Conservation (phyloP, 2,888 invertebrate genomes). For the Erebia palarica region DNA sequence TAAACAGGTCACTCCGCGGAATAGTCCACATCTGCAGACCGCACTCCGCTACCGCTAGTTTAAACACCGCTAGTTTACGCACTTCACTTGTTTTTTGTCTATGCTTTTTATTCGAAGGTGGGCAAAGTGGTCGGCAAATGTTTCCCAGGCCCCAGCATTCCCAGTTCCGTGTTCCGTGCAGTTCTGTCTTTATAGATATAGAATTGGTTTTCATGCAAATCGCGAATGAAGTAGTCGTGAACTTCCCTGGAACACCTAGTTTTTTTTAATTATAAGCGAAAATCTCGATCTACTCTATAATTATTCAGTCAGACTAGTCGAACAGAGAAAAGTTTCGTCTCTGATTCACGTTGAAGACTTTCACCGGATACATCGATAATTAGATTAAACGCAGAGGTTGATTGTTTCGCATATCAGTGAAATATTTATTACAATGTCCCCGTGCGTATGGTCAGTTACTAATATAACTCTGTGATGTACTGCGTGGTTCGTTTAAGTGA, state of each 20-base stretch:
- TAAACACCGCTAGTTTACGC: background rate
- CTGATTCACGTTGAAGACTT: conserved; percentile 54
- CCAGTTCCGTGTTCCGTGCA: conserved; percentile 31
- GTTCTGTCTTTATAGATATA: background rate
- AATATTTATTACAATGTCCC: conserved; percentile 66
- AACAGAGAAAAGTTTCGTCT: conserved; percentile 28
- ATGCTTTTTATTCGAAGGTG: conserved; percentile 57
- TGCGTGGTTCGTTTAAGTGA: conserved; percentile 75
- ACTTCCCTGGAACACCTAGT: conserved; percentile 52
- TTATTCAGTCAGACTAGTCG: conserved; percentile 46
- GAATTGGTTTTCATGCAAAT: conserved; percentile 61
- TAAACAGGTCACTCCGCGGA: background rate
- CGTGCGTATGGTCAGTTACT: conserved; percentile 66
- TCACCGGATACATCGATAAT: conserved; percentile 77
- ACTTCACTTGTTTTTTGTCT: conserved; percentile 50
- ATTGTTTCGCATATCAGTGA: conserved; percentile 59
- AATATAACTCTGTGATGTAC: conserved; percentile 68
- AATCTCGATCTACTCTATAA: conserved; percentile 32
- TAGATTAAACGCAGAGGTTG: conserved; percentile 65
- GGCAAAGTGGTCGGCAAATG: conserved; percentile 35
- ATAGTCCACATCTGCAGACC: background rate
- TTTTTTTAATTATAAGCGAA: conserved; percentile 43
- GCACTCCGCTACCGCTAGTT: no score
- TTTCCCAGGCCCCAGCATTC: no score
- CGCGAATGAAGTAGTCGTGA: conserved; percentile 61